Conservation (phyloP, 1,140 invertebrate species). For the Aleiodes sp. region DNA sequence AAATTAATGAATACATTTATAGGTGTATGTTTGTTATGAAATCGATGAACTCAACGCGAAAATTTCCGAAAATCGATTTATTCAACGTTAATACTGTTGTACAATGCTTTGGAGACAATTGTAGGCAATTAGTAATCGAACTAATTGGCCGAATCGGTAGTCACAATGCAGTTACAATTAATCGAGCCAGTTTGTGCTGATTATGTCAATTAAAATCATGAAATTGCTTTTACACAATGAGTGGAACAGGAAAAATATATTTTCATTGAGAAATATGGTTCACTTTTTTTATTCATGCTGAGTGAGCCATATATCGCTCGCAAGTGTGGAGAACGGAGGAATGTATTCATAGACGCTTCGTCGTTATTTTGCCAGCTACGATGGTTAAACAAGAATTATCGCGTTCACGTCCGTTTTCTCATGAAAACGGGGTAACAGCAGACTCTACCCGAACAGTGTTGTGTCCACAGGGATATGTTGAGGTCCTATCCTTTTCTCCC, state of each 20-base stretch:
- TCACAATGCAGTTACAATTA: conserved; percentile 58
- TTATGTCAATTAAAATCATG: not conserved
- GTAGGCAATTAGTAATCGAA: conserved; percentile 63
- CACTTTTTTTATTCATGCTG: no score
- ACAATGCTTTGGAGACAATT: conserved; percentile 18
- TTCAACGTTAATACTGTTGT: not conserved
- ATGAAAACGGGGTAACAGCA: no score
- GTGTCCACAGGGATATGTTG: no score
- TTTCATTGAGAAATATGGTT: conserved; percentile 14
- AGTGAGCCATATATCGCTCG: not conserved
- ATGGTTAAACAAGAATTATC: conserved; percentile 48
- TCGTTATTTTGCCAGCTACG: conserved; percentile 48
- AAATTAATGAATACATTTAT: not conserved
- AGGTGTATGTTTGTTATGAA: not conserved
- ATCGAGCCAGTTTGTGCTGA: conserved; percentile 37
- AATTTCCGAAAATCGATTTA: conserved; percentile 11
- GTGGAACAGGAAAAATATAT: not conserved
- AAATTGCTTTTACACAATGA: not conserved
- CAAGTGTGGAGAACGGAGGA: not conserved
- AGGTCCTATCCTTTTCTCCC: conserved; percentile 27
- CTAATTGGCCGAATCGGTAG: conserved; percentile 65
- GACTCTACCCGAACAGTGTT: no score
- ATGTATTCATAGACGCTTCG: conserved; percentile 38
- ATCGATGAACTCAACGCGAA: not conserved
- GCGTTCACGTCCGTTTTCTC: conserved; percentile 34